Evolutionary conservation across 2,113 vertebrate genomes (phyloP), one percentile per base, ranked within the genome.

Genomic region (Mirounga angustirostris): DNA sequence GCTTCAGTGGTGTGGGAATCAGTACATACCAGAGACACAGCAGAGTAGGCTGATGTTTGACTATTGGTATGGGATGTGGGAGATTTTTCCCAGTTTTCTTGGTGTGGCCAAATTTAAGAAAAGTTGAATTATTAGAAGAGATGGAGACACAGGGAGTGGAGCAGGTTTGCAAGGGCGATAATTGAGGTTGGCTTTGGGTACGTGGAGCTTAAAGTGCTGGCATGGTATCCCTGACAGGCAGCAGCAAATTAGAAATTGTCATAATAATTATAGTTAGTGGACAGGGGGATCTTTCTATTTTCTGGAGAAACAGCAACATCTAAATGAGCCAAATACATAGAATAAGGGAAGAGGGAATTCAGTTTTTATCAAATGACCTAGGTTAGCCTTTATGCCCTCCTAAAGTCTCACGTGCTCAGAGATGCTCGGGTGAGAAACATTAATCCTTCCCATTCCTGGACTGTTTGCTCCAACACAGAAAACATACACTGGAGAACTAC

Each of bases 231-330:
- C 56, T 24, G 43, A 95, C 40, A 56, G n/a, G 43, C 54, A 65
- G 54, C 2, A 80, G 94, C 61, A 95, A 33, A 80, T 5, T 50
- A 58, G 69, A 80, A 92, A 95, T 69, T 82, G 52, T 69, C 69
- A 14, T 52, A 43, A 85, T 26, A 80, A 92, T 87, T 78, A 87
- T 6, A 73, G 40, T 71, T 74, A 28, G 36, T 28, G 52, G 78
- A 63, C 18, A 33, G 54, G 61, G 58, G 36, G 83, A 78, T 40
- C 1, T 54, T 84, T 79, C 15, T 36, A 5, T 63, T 10, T 93
- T 96, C 11, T 21, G 63, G n/a, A 96, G 82, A 63, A 95, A 86
- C n/a, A 88, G 22, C 61, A 74, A 94, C 52, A 83, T 69, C 54
- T 43, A 56, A 86, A 56, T 7, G 43, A 91, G 56, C 18, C 69